These are phyloP conservation scores for Cephus rjabovi DNA, from an alignment of 2,888 invertebrate genomes.

Conservation along the genomic window DNA sequence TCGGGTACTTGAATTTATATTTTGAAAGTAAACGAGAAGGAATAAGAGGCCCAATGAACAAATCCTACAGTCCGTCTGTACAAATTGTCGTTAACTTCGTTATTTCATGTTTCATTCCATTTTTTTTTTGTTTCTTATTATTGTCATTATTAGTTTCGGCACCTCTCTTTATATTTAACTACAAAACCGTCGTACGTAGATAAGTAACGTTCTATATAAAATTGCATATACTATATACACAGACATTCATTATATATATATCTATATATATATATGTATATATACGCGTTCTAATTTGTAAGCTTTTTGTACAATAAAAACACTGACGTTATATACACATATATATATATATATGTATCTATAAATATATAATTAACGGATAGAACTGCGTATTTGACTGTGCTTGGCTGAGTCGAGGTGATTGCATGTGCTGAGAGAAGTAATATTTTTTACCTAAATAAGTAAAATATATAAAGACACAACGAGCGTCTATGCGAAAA, in stretches of 20 bases:
- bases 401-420: background rate
- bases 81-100: background rate
- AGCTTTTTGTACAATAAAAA: conserved; percentile 55
- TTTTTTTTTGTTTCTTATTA: background rate
- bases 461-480: background rate
- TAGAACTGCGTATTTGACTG: conserved; percentile 30
- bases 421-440: background rate
- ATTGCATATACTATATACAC: background rate
- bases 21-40: background rate
- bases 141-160: background rate
- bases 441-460: background rate
- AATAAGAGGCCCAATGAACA: background rate
- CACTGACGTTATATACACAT: conserved; percentile 39
- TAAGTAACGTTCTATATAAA: background rate
- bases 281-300: conserved; percentile 39
- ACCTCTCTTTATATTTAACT: background rate
- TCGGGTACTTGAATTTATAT: background rate
- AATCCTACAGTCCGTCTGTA: background rate
- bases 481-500: background rate
- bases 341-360: background rate
- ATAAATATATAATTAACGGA: conserved; percentile 4
- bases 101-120: background rate
- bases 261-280: background rate
- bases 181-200: background rate
- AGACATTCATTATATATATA: background rate